Conservation (phyloP, 1,140 invertebrate genomes). For the Pteromalus puparum region DNA sequence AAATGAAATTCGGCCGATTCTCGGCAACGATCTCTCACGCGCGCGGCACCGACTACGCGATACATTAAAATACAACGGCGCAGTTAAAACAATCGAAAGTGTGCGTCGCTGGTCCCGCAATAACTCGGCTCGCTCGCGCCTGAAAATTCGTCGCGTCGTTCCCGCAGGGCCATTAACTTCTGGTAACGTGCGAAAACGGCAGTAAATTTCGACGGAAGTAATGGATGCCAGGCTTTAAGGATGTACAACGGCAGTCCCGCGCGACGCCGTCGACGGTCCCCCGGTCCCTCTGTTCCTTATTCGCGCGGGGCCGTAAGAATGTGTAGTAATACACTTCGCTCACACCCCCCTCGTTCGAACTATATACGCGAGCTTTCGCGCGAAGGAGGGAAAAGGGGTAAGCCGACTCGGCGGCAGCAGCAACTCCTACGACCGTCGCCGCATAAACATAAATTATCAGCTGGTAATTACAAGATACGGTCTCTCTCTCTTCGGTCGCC, state of each 20-base stretch:
- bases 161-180: constrained; percentile 67
- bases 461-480: constrained; percentile 76
- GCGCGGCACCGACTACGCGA: background rate
- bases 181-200: constrained; percentile 72
- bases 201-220: constrained; percentile 70
- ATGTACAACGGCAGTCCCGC: constrained; percentile 62
- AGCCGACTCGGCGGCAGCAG: constrained; percentile 59
- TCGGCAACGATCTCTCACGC: background rate
- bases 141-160: constrained; percentile 54
- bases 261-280: constrained; percentile 52
- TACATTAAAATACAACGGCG: constrained; percentile 15
- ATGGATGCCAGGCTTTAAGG: constrained; percentile 71
- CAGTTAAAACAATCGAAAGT: constrained; percentile 48
- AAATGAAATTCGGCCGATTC: constrained; percentile 17
- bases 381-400: constrained; percentile 67
- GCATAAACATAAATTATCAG: constrained; percentile 77
- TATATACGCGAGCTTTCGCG: constrained; percentile 50
- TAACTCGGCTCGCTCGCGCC: constrained; percentile 47
- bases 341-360: constrained; percentile 34
- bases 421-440: constrained; percentile 56
- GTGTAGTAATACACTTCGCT: constrained; percentile 71
- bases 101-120: constrained; percentile 34
- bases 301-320: constrained; percentile 66
- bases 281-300: constrained; percentile 55
- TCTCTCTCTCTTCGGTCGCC: constrained; percentile 36